Evolutionary conservation across 2,113 vertebrate species (phyloP), one percentile per base, ranked within the genome.

Genomic region (Pelobates fuscus): DNA sequence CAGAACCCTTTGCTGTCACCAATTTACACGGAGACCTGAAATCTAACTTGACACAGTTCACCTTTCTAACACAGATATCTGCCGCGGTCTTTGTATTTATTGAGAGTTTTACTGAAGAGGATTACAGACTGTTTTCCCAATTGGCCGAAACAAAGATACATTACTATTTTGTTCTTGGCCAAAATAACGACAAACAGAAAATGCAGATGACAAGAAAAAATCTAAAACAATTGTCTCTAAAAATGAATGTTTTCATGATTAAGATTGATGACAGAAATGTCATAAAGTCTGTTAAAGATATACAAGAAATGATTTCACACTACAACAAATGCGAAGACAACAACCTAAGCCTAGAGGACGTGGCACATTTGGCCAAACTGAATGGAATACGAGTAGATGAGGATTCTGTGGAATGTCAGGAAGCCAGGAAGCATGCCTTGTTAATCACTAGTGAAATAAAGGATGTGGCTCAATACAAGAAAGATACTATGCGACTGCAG

Each of bases 1-100:
- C 81, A 0, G 83, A 87, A 24, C 86, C 86, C 0, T 21, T 85
- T 61, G 83, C 86, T 52, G 77, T 87, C 44, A 63, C 82, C 43
- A 87, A 87, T 71, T 66, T 87, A 64, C 54, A 82, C 17, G 86
- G 86, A 0, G 81, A 86, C 61, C 77, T 85, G 0, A 81, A 81
- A 24, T 80, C 81, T 18, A 80, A 85, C n/a, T 85, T 82, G 83
- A 52, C 68, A 23, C 83, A 87, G 63, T 87, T 87, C 17, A 81
- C 77, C 49, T 77, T 87, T 15, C 23, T 87, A 69, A 79, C 81
- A 0, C 80, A 86, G 18, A 72, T 84, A 0, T 83, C 81, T 4
- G 80, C 86, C 0, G 84, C 83, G 0, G 79, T 86, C 26, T 86
- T 87, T 61, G 83, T 87, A 49, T 11, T 86, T 69, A 80, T 80